A percentile compares a stretch with the other conserved stretches of the same genome.
Conservation (phyloP, 2,797 vertebrate species). For the Artibeus lituratus region DNA sequence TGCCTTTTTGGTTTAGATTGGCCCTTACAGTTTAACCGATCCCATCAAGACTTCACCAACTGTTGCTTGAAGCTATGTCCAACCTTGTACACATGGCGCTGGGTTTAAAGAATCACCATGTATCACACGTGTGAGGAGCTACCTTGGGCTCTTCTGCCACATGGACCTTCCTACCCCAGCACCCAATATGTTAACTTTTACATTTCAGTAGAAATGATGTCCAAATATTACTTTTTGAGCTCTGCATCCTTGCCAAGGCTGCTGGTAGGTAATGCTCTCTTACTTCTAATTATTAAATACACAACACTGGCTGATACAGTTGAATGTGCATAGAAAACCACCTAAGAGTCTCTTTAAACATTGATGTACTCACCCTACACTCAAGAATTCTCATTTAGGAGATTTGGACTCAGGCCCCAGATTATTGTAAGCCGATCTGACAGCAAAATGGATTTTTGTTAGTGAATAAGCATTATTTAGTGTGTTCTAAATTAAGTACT, state of each 20-base stretch:
- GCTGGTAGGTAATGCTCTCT: not conserved
- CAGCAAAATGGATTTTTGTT: not conserved
- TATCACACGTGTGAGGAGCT: not conserved
- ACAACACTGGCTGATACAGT: not conserved
- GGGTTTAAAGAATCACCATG: not conserved
- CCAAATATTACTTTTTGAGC: not conserved
- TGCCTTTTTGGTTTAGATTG: not conserved
- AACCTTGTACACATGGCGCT: not conserved
- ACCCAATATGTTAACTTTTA: not conserved
- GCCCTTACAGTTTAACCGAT: not conserved
- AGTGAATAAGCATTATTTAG: not conserved
- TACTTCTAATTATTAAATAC: not conserved
- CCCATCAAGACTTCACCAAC: not conserved
- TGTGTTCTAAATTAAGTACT: not conserved
- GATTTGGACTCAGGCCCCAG: accelerated
- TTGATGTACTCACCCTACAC: not conserved
- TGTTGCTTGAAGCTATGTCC: not conserved
- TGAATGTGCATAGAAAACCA: not conserved
- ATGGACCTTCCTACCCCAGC: not conserved
- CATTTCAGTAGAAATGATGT: not conserved
- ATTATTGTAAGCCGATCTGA: not conserved
- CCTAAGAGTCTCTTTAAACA: not conserved
- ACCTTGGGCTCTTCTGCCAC: not conserved
- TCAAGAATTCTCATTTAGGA: not conserved
- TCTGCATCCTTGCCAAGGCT: not conserved